Base-by-base conservation (phyloP, 2,797 vertebrate genomes). In the Epinephelus malabaricus region DNA sequence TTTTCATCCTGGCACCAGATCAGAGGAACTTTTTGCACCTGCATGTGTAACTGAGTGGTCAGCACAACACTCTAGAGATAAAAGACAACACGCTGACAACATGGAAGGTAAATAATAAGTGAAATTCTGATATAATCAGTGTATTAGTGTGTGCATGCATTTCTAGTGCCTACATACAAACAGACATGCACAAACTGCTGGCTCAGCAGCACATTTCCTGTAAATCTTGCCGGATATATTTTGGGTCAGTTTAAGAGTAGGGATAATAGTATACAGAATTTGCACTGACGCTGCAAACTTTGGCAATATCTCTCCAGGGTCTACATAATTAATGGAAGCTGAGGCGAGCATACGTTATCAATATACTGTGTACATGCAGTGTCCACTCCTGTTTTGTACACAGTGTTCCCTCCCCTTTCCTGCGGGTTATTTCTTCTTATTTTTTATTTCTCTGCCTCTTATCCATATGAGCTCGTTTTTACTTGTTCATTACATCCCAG, bases 241-340 rank as follows among this genome's bases (percentile, higher is more conserved):
- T 87, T 58, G 3, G 25, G 50, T 53, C 49, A 50, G 3, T 76
- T 75, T 81, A 69, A 60, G 19, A 61, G 68, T 18, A 53, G 43
- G 34, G 14, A n/a, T 78, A 83, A 76, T 79, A 51, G 14, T 59
- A 65, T 58, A 62, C 49, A 73, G 45, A 70, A 46, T 80, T 82
- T 83, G 17, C 30, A 69, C 76, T 72, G 76, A 86, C 67, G 84
- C 81, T 65, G 78, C 87, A 90, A 65, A 71, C 68, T 53, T 72
- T 59, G 38, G 19, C 55, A 18, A 38, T 56, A 46, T 76, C 58
- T 76, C 73, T 86, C 73, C 65, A 27, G 45, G 66, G 78, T 78
- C 46, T 72, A 34, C 78, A 84, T 83, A 80, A 84, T 85, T 87
- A 78, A 86, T 81, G 27, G 15, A 5, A 62, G 60, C 79, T 66